Percentiles rank a stretch among this genome's conserved stretches.
phyloP scores from a whole-genome alignment of 92 coral and sea anemone genomes.

The Palythoa heliodiscus region DNA sequence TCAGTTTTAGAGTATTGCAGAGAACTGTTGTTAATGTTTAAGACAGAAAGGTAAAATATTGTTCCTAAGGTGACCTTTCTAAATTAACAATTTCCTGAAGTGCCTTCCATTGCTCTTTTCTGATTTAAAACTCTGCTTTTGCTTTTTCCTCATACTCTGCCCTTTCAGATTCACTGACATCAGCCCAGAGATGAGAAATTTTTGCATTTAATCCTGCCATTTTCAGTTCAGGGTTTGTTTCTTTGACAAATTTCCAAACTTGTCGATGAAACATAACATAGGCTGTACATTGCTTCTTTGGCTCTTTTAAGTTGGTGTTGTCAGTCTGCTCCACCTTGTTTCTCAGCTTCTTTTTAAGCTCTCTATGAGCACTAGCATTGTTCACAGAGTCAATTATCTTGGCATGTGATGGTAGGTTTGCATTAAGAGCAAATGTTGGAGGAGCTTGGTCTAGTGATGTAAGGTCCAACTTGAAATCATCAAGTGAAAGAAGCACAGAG shows the following conservation, averaged over 20 bases:
- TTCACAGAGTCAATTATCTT: constrained; percentile 14
- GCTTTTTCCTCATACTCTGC: constrained; percentile 23
- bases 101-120: constrained; percentile 27
- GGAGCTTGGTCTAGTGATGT: constrained; percentile 29
- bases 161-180: constrained; percentile 22
- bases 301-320: constrained; percentile 22
- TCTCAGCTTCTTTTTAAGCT: not conserved
- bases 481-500: constrained; percentile 2
- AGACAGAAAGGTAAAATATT: not conserved
- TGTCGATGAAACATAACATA: constrained; percentile 10
- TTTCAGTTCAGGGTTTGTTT: constrained; percentile 29
- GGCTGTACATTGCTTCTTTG: constrained; percentile 40
- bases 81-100: not conserved
- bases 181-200: constrained; percentile 2
- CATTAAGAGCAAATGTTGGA: constrained; percentile 8
- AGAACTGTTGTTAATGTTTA: not conserved
- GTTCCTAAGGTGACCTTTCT: constrained; percentile 28
- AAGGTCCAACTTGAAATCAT: constrained; percentile 27
- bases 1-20: not conserved
- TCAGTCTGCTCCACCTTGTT: constrained; percentile 13
- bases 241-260: constrained; percentile 24
- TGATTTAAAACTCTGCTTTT: constrained; percentile 15
- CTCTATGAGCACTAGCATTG: not conserved
- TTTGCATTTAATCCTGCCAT: constrained; percentile 4
- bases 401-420: constrained; percentile 17